Conservation (phyloP, 1,140 invertebrate genomes). For the Heliconius nattereri region DNA sequence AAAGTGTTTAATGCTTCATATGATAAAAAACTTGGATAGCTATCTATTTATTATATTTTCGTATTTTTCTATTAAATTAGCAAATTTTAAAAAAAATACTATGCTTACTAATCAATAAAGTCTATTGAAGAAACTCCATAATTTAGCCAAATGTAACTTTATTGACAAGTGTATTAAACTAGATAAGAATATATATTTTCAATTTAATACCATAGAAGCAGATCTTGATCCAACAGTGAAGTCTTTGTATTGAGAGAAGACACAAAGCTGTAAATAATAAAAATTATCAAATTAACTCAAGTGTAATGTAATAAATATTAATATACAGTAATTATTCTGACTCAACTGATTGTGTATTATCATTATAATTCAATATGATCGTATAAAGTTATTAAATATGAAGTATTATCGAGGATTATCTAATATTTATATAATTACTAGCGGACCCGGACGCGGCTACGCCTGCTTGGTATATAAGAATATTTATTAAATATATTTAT, state of each 20-base stretch:
- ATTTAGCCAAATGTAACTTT: neutral
- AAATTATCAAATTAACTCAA: constrained; percentile 49
- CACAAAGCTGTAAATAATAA: constrained; percentile 90
- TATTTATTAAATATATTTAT: too few species aligned
- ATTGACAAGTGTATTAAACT: constrained; percentile 32
- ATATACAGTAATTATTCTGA: neutral
- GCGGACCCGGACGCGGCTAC: too few species aligned
- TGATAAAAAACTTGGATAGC: neutral
- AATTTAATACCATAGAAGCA: constrained; percentile 75
- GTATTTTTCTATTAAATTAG: neutral
- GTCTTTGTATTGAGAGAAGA: constrained; percentile 95
- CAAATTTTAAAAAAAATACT: neutral
- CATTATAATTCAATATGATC: neutral
- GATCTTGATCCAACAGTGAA: constrained; percentile 86
- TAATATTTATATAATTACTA: neutral
- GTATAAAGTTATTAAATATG: neutral
- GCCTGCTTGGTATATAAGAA: too few species aligned
- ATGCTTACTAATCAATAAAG: neutral
- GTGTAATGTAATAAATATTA: neutral
- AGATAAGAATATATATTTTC: constrained; percentile 33
- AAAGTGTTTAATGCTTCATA: neutral
- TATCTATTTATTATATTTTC: neutral
- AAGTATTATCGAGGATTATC: constrained; percentile 9
- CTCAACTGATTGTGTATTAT: neutral
- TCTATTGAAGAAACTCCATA: neutral